Base-by-base conservation (phyloP, 2,888 invertebrate genomes). In the Drosophila demipolita region DNA sequence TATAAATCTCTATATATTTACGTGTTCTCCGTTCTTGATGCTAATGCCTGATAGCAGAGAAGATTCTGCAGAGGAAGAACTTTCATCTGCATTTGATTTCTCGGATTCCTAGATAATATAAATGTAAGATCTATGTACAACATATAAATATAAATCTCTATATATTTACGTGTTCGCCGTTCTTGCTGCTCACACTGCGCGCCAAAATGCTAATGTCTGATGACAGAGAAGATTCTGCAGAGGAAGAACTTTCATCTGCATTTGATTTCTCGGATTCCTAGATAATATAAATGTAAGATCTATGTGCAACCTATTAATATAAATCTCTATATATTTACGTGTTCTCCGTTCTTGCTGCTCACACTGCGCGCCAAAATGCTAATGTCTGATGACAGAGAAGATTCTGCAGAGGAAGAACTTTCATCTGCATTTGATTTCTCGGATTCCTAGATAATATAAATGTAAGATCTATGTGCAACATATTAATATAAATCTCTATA, bases 161-260 rank as follows among this genome's bases (percentile, higher is more conserved):
- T n/a, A 7, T 20, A 20, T 7, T 45, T 20, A 42, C 42, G 55
- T 59, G 26, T 59, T 63, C 48, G 75, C 76, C n/a, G 61, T 26
- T 26, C 26, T 26, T 26, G 5, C 26, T 26, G 26, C 26, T 4
- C 26, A 20, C n/a, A 33, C 73, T 74, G 9, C 73, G 52, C 5
- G 66, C 62, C n/a, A 23, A 23, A 23, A 1, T 1, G 26, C 26
- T 26, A 26, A 5, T 23, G 23, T 32, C 33, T 1, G 59, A 54
- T 12, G 23, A 29, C 20, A 38, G 15, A 33, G 45, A 45, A 11
- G 8, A 36, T 8, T 60, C 26, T 12, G 17, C 23, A 33, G 5
- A 9, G 80, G 77, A 7, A 40, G 32, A 53, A 57, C 58, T 65
- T 35, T 3, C 32, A 33, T 64, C 58, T 15, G 40, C 35, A 42